Evolutionary conservation across 2,113 vertebrate genomes (phyloP).

Genomic region (Oenanthe melanoleuca): DNA sequence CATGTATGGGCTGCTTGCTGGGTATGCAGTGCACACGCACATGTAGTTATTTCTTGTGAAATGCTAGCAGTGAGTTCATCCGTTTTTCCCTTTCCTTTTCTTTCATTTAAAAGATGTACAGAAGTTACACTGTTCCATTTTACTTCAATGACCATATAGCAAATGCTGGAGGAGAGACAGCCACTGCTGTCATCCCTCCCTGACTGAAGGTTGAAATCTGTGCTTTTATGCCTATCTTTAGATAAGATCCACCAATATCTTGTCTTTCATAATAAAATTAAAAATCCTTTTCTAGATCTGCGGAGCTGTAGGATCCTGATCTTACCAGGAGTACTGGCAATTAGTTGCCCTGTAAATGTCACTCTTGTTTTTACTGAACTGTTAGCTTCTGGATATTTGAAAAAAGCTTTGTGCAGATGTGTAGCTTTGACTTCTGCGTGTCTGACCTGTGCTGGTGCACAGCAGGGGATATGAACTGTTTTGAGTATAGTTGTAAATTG

Average conservation of each 20-base stretch:
- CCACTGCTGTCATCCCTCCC: neutral
- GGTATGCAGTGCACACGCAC: rapidly evolving
- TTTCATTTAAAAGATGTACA: rapidly evolving
- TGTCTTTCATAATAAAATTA: neutral
- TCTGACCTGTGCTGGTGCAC: neutral
- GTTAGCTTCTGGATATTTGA: neutral
- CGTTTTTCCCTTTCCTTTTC: neutral
- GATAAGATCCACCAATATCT: neutral
- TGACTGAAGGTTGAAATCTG: neutral
- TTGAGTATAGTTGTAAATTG: neutral
- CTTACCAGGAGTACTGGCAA: neutral
- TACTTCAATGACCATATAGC: neutral
- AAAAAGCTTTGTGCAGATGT: neutral
- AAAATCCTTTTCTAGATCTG: neutral
- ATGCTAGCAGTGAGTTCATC: neutral
- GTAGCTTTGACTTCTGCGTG: neutral
- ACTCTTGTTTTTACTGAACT: neutral
- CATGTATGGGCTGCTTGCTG: neutral
- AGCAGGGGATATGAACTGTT: neutral
- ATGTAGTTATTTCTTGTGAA: neutral
- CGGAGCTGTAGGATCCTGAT: neutral
- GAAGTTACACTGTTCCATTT: neutral
- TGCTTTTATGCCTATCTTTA: neutral
- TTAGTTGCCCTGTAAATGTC: neutral
- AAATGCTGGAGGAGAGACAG: neutral